phyloP scores from a whole-genome alignment of 2,888 invertebrate genomes.

The Cheilosia soror region DNA sequence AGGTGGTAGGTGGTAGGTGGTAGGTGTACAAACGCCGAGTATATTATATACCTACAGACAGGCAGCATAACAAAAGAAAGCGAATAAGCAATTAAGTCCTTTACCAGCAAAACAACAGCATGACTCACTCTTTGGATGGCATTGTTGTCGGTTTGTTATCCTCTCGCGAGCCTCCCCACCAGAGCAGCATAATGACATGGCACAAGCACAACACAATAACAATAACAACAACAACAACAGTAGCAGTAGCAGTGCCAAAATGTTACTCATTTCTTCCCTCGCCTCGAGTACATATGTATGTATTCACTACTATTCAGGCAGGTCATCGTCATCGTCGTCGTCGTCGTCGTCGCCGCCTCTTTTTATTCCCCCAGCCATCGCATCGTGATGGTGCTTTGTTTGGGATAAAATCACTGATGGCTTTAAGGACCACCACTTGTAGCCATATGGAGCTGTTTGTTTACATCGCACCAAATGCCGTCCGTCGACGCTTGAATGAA shows the following conservation, averaged over 20 bases:
- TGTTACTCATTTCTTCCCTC: slow-evolving; percentile 52
- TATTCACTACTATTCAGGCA: slow-evolving; percentile 40
- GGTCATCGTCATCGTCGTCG: slow-evolving; percentile 57
- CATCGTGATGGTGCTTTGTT: slow-evolving; percentile 39
- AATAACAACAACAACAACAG: not conserved
- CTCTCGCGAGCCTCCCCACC: slow-evolving; percentile 46
- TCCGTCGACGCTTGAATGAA: slow-evolving; percentile 56
- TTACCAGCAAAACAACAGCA: slow-evolving; percentile 65
- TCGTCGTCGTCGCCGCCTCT: not conserved
- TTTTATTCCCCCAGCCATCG: slow-evolving; percentile 23
- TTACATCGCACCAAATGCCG: slow-evolving; percentile 69
- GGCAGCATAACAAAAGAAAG: slow-evolving; percentile 61
- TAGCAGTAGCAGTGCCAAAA: slow-evolving; percentile 22
- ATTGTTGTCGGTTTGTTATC: slow-evolving; percentile 70
- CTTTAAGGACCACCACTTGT: slow-evolving; percentile 66
- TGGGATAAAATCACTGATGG: slow-evolving; percentile 37
- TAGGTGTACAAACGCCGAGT: not conserved
- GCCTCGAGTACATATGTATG: not conserved
- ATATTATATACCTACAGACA: slow-evolving; percentile 16
- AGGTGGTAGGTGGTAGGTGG: not conserved
- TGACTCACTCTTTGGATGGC: slow-evolving; percentile 47
- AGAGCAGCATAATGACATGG: slow-evolving; percentile 36
- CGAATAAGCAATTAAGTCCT: slow-evolving; percentile 75
- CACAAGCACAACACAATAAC: slow-evolving; percentile 29
- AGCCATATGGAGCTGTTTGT: slow-evolving; percentile 68